phyloP scores from a whole-genome alignment of 2,797 vertebrate species.

The Gorsachius magnificus region DNA sequence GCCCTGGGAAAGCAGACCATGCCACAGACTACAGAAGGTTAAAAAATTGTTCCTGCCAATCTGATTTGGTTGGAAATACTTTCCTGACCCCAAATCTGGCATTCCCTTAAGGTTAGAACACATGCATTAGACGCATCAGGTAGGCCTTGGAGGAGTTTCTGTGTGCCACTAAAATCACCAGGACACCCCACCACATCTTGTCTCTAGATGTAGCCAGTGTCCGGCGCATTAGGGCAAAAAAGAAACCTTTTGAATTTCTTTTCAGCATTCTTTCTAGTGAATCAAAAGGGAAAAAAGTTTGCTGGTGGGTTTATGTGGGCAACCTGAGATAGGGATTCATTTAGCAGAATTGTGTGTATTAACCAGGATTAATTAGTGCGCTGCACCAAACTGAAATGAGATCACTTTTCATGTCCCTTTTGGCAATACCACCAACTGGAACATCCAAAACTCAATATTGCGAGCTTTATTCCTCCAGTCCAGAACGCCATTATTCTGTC shows the following conservation, averaged over 20 bases:
- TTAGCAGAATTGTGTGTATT: neutral
- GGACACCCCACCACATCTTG: neutral
- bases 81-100: neutral
- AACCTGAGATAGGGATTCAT: neutral
- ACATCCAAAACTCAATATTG: slow-evolving; percentile 14
- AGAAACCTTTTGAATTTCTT: neutral
- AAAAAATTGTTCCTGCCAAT: neutral
- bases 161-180: neutral
- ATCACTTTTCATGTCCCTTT: neutral
- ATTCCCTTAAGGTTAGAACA: neutral
- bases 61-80: neutral
- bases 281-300: neutral
- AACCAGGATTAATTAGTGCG: fast-evolving
- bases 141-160: neutral
- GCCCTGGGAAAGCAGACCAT: neutral
- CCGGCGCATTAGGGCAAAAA: neutral
- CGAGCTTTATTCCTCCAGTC: neutral
- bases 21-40: neutral
- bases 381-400: neutral
- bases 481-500: neutral
- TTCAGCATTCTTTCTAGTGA: neutral
- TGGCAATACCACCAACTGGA: neutral
- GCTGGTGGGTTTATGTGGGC: neutral
- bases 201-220: neutral
- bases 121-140: neutral